A percentile compares a stretch with the other conserved stretches of the same genome.
phyloP scores from a whole-genome alignment of 2,113 vertebrate genomes.

The Emberiza fucata region DNA sequence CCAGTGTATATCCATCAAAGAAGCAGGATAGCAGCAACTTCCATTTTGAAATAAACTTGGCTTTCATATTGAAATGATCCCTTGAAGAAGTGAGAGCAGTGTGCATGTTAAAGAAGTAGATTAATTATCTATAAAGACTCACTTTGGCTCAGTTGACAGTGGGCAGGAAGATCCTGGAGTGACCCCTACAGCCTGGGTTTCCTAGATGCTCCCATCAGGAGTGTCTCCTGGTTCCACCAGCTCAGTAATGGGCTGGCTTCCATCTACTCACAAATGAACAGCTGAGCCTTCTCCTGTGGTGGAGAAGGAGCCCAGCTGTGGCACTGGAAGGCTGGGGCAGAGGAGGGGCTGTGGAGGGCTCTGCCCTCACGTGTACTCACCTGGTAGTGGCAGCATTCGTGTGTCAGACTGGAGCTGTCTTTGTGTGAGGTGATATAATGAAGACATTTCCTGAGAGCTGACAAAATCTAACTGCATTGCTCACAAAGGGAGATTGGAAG shows the following conservation, averaged over 20 bases:
- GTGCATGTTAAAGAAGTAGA: not conserved
- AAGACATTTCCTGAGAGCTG: not conserved
- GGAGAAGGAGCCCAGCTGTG: not conserved
- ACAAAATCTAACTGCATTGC: not conserved
- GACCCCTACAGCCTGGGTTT: rapidly evolving
- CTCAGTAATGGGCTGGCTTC: not conserved
- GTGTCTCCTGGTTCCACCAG: not conserved
- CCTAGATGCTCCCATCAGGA: not conserved
- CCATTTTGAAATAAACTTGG: not conserved
- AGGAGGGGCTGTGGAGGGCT: not conserved
- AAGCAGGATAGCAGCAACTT: not conserved
- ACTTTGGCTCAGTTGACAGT: not conserved
- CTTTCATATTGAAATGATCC: not conserved
- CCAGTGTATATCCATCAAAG: not conserved
- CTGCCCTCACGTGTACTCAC: rapidly evolving
- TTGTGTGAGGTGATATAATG: not conserved
- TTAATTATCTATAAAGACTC: not conserved
- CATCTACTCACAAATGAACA: not conserved
- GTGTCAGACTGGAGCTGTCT: not conserved
- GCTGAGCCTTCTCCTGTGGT: not conserved
- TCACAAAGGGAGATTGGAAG: not conserved
- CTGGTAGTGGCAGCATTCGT: not conserved
- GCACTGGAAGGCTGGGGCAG: not conserved
- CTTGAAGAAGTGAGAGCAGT: not conserved
- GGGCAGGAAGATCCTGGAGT: not conserved